Evolutionary conservation across 2,113 vertebrate species (phyloP), one percentile per base, ranked within the genome.

Genomic region (Chionodraco myersi): DNA sequence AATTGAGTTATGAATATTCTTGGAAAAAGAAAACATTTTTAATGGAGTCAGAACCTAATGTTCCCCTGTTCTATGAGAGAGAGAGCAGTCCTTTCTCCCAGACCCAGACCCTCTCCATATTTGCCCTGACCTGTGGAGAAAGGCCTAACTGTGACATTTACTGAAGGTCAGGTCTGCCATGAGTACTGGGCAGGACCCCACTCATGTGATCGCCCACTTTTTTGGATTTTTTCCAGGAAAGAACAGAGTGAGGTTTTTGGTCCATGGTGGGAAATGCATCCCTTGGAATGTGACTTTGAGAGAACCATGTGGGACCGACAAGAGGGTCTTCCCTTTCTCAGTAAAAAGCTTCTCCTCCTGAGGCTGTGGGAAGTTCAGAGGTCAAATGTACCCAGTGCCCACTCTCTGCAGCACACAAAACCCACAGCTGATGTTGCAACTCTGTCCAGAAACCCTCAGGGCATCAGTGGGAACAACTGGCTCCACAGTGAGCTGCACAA

Each of bases 201-300:
- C 92, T 94, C 91, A 94, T 92, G 92, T 85, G 91, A 89, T 92
- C 92, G 69, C 94, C 93, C 92, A 94, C 94, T 85, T 84, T 65
- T 36, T 86, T 94, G 94, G 91, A 78, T 34, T 69, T 63, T 62
- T 16, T 86, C 93, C 92, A 94, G 91, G 62, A 86, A 83, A 72
- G 89, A 94, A 95, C 92, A 94, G 89, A 92, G 73, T 88, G 47
- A 77, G 86, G 89, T 91, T 86, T 93, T 94, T 89, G 87, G 93
- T 78, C 77, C 83, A 66, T 77, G 88, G 90, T 95, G 94, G 94
- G 94, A 95, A 95, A 95, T 86, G 90, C 79, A 68, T 92, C 70
- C 82, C 21, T 77, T 82, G 93, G 94, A 94, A 95, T 95, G 92
- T 91, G 89, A 92, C 86, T 93, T 87, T 77, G 84, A 71, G 84